These are phyloP conservation scores for Hepsetus odoe DNA, from an alignment of 2,113 vertebrate genomes.

Conservation along the genomic window DNA sequence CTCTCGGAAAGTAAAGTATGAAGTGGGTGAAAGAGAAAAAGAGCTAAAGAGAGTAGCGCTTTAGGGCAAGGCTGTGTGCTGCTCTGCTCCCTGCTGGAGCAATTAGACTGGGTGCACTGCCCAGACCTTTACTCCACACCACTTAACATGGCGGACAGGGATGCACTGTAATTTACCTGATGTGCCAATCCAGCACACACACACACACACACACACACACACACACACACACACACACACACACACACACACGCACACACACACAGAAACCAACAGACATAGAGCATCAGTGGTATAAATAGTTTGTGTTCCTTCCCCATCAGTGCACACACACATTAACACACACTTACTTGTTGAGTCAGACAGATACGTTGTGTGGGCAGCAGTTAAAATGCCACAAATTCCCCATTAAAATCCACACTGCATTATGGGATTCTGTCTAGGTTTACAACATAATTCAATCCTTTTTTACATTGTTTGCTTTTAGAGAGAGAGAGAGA, in stretches of 20 bases:
- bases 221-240: background rate
- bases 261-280: background rate
- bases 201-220: slow-evolving; percentile 11
- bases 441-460: background rate
- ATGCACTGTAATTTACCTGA: background rate
- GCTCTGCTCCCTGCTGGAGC: background rate
- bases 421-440: background rate
- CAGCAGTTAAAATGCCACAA: background rate
- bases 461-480: background rate
- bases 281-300: background rate
- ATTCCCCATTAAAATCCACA: background rate
- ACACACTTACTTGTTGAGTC: background rate
- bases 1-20: slow-evolving; percentile 17
- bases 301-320: background rate
- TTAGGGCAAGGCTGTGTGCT: background rate
- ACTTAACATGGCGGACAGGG: background rate
- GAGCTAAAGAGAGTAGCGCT: slow-evolving; percentile 7
- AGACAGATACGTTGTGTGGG: background rate
- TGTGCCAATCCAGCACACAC: background rate
- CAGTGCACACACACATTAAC: background rate
- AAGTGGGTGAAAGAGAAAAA: background rate
- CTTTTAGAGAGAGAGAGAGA: too few species aligned
- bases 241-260: background rate
- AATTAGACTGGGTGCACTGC: slow-evolving; percentile 4
- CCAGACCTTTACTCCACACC: background rate